A percentile compares a stretch with the other conserved stretches of the same genome.
phyloP scores from a whole-genome alignment of 2,797 vertebrate species.

The Myotis findleyi region DNA sequence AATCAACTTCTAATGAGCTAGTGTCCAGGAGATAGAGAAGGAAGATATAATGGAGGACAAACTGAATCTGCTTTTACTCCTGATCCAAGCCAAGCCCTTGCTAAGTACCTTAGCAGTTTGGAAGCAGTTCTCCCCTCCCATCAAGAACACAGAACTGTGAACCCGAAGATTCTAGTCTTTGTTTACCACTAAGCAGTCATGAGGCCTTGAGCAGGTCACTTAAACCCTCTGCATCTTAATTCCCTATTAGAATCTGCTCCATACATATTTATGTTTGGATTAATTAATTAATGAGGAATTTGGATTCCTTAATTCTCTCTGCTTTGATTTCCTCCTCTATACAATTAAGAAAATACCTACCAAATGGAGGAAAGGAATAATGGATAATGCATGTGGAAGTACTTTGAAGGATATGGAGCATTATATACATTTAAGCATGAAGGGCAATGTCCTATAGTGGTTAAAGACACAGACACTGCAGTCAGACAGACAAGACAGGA shows the following conservation, averaged over 20 bases:
- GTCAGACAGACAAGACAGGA: not conserved
- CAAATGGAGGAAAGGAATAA: not conserved
- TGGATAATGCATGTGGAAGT: not conserved
- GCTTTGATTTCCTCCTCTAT: slow-evolving; percentile 30
- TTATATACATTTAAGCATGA: not conserved
- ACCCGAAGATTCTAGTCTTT: not conserved
- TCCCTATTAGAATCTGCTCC: not conserved
- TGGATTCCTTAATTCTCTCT: not conserved
- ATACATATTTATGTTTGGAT: slow-evolving; percentile 55
- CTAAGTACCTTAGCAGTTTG: not conserved
- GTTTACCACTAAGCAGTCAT: not conserved
- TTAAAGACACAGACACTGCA: not conserved
- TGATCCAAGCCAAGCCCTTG: not conserved
- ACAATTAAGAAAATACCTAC: slow-evolving; percentile 12
- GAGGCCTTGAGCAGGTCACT: not conserved
- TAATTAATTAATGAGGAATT: slow-evolving; percentile 30
- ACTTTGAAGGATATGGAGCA: not conserved
- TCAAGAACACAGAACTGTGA: not conserved
- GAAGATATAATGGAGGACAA: not conserved
- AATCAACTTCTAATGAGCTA: not conserved
- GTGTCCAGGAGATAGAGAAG: not conserved
- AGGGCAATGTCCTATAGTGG: not conserved
- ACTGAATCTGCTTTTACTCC: not conserved
- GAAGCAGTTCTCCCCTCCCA: not conserved
- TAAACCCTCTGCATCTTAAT: slow-evolving; percentile 28